Percentiles rank a stretch among this genome's conserved stretches.
phyloP scores from a whole-genome alignment of 2,888 invertebrate species.

The Aproaerema taeniolella region DNA sequence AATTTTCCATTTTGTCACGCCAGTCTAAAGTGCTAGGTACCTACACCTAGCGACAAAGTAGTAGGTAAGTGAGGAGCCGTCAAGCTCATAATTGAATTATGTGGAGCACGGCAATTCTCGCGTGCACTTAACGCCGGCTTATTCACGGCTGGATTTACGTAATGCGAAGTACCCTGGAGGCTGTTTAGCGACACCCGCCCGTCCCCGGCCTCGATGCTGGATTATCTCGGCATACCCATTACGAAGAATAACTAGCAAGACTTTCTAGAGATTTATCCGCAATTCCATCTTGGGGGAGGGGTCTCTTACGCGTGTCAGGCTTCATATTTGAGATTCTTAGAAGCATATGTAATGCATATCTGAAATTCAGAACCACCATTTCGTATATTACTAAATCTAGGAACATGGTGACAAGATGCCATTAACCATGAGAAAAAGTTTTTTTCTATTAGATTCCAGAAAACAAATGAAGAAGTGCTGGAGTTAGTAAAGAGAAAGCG shows the following conservation, averaged over 20 bases:
- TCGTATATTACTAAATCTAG: too few species aligned
- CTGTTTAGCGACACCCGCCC: constrained; percentile 41
- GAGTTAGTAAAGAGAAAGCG: too few species aligned
- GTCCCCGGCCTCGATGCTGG: constrained; percentile 34
- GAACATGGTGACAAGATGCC: too few species aligned
- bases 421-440: too few species aligned
- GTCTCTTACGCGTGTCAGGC: constrained; percentile 6
- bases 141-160: constrained; percentile 50
- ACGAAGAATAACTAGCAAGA: constrained; percentile 10
- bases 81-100: constrained; percentile 69
- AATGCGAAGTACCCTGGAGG: constrained; percentile 49
- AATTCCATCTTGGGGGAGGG: neutral
- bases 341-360: too few species aligned
- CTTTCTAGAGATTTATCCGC: constrained; percentile 18
- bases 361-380: too few species aligned
- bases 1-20: neutral
- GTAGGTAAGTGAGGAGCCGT: constrained; percentile 35
- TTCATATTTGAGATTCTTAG: too few species aligned
- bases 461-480: too few species aligned
- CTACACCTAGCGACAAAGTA: neutral
- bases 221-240: constrained; percentile 26
- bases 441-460: too few species aligned
- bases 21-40: neutral
- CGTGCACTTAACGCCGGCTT: constrained; percentile 60
- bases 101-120: constrained; percentile 59